Evolutionary conservation across 2,888 invertebrate genomes (phyloP).

Genomic region (Poecilobothrus nobilitatus): DNA sequence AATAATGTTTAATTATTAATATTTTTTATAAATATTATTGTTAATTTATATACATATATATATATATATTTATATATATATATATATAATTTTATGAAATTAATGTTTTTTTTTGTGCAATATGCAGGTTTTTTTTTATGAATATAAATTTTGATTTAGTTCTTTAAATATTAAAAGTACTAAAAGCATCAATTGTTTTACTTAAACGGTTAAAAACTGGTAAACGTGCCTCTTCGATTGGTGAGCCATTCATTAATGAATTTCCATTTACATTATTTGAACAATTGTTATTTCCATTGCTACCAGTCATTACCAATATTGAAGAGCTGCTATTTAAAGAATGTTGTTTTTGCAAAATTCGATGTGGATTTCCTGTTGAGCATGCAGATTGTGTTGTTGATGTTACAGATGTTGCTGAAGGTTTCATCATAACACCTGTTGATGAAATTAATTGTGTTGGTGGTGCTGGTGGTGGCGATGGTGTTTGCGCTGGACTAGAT

Average conservation of each 20-base stretch:
- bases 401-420: slow-evolving; percentile 24
- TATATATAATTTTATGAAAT: neutral
- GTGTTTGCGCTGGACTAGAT: slow-evolving; percentile 41
- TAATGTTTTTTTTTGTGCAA: too few relatives aligned
- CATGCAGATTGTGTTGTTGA: slow-evolving; percentile 25
- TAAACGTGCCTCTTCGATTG: slow-evolving; percentile 55
- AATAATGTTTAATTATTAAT: too few relatives aligned
- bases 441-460: slow-evolving; percentile 16
- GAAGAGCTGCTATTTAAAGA: slow-evolving; percentile 27
- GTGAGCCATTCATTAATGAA: slow-evolving; percentile 23
- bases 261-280: slow-evolving; percentile 23
- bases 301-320: slow-evolving; percentile 26
- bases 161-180: slow-evolving; percentile 10
- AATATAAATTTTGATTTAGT: neutral
- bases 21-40: too few relatives aligned
- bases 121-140: neutral
- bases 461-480: slow-evolving; percentile 23
- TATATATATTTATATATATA: neutral
- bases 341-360: slow-evolving; percentile 7
- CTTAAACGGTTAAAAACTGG: slow-evolving; percentile 72
- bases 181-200: slow-evolving; percentile 43
- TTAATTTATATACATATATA: too few relatives aligned
- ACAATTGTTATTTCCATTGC: slow-evolving; percentile 21
- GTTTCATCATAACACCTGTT: slow-evolving; percentile 18
- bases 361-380: neutral